Base-by-base conservation (phyloP, 1,140 invertebrate species). In the Lepidurus arcticus region DNA sequence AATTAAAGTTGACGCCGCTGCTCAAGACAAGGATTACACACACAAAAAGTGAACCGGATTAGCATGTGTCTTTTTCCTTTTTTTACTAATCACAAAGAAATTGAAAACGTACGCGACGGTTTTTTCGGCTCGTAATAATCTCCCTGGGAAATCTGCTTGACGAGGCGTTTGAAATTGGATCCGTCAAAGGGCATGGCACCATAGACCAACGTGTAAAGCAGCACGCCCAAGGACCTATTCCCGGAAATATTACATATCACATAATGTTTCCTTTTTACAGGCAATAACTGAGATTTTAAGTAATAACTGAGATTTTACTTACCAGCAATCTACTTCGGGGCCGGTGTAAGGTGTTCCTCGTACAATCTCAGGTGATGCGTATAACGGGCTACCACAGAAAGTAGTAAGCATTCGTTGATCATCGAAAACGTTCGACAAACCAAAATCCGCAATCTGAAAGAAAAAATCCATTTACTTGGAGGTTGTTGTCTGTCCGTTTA, bases 101-200 rank as follows among this genome's bases (percentile, higher is more conserved):
- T 24, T 77, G n/a, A 73, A 43, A 79, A 88, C 91, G 87, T 85
- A 96, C 94, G 91, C 81, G 97, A 98, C 45, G 94, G 94, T 82
- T 92, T 94, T 81, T 95, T 93, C 13, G 97, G 97, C 86, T 99
- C 96, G 83, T 95, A 98, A 86, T 98, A 99, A 85, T 97, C 95
- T 5, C 96, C 96, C 83, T 93, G 91, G 78, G 96, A 97, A 82
- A 99, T 99, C 86, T 99, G 97, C 85, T 94, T 94, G 75, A 98
- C 95, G 81, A 99, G 89, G 82, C 94, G 89, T 84, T 97, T 97
- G 84, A 99, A 99, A 87, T 99, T 98, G 78, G 95, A 96, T 76
- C 97, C 97, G 87, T 99, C 97, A 85, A 99, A 99, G 42, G 98
- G 98, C 98, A 99, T 99, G 80, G 97, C 95, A 82, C 98, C 97